Conservation (phyloP, 2,113 vertebrate genomes). For the Notarius lentiginosus region DNA sequence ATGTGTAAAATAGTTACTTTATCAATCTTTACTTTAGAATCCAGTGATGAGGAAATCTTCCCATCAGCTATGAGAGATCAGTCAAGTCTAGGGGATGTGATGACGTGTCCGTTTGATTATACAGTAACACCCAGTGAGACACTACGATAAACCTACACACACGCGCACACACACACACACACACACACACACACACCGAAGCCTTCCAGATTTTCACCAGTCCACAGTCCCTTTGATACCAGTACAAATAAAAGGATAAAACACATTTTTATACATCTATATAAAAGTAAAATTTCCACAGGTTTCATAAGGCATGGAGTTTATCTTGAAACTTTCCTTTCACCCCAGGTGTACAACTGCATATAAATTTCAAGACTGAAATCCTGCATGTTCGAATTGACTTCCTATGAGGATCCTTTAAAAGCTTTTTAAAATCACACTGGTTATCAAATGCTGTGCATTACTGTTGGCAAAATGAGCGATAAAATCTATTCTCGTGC, state of each 20-base stretch:
- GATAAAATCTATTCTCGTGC: slow-evolving; percentile 11
- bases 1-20: slow-evolving; percentile 42
- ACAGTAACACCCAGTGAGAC: slow-evolving; percentile 73
- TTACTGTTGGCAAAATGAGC: slow-evolving; percentile 35
- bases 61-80: slow-evolving; percentile 74
- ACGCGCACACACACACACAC: slow-evolving; percentile 67
- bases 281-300: slow-evolving; percentile 62
- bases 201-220: slow-evolving; percentile 61
- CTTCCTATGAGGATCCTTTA: slow-evolving; percentile 36
- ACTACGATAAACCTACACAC: slow-evolving; percentile 65
- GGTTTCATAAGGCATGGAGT: slow-evolving; percentile 72
- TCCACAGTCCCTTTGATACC: slow-evolving; percentile 56
- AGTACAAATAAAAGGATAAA: slow-evolving; percentile 54
- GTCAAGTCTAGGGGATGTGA: slow-evolving; percentile 68
- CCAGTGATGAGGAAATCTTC: slow-evolving; percentile 62
- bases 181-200: slow-evolving; percentile 68
- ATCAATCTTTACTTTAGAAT: slow-evolving; percentile 58
- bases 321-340: slow-evolving; percentile 46
- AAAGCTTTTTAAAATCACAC: slow-evolving; percentile 29
- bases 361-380: slow-evolving; percentile 34
- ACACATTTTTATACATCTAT: background rate
- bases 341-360: slow-evolving; percentile 36
- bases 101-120: slow-evolving; percentile 64
- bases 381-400: slow-evolving; percentile 31
- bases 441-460: slow-evolving; percentile 34